Evolutionary conservation across 2,113 vertebrate genomes (phyloP).

Genomic region (Ptilonorhynchus violaceus): DNA sequence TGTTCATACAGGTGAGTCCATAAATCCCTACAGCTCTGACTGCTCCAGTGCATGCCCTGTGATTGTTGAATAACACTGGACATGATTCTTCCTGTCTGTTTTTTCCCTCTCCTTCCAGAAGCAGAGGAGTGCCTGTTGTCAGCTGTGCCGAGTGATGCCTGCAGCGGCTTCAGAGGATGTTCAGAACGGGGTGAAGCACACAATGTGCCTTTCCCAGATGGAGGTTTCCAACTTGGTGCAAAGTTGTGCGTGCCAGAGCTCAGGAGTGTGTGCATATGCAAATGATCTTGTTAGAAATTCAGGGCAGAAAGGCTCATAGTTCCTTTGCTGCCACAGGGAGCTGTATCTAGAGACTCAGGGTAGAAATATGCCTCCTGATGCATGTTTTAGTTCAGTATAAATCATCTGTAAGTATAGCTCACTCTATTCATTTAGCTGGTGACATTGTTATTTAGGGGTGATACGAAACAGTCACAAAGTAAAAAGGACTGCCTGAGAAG

Average conservation of each 20-base stretch:
- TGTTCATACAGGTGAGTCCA: rapidly evolving
- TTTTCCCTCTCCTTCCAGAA: not conserved
- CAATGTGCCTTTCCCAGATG: not conserved
- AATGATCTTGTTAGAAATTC: not conserved
- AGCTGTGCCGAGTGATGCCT: not conserved
- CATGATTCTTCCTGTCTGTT: not conserved
- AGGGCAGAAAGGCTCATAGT: not conserved
- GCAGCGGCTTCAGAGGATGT: not conserved
- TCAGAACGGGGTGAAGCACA: not conserved
- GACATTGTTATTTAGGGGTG: conserved; percentile 21
- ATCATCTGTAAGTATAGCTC: not conserved
- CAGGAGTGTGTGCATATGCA: not conserved
- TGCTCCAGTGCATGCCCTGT: rapidly evolving
- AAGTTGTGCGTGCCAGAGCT: not conserved
- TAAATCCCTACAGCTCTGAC: not conserved
- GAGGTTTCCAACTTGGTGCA: not conserved
- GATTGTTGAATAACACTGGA: not conserved
- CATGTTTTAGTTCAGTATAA: conserved; percentile 2
- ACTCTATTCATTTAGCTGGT: conserved; percentile 16
- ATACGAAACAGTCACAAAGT: not conserved
- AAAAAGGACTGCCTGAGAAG: conserved; percentile 14
- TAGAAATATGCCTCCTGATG: conserved; percentile 12
- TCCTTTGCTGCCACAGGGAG: not conserved
- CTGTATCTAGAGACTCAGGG: not conserved
- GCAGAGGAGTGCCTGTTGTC: not conserved